phyloP scores from a whole-genome alignment of 1,140 invertebrate species.

The Dinothrombium tinctorium region DNA sequence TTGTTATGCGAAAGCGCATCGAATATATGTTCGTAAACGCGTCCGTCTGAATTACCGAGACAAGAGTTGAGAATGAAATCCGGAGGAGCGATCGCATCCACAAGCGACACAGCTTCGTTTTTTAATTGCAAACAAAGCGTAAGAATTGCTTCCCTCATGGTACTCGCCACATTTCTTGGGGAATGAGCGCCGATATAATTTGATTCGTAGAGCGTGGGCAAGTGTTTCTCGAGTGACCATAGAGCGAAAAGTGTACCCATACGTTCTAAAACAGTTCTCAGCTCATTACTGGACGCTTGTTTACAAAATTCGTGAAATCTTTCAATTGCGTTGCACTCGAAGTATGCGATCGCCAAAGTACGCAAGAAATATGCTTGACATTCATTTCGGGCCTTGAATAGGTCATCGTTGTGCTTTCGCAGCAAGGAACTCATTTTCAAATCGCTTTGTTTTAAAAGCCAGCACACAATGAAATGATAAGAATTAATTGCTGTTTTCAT shows the following conservation, averaged over 20 bases:
- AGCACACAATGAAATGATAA: constrained; percentile 57
- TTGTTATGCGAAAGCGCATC: constrained; percentile 11
- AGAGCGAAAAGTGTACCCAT: constrained; percentile 15
- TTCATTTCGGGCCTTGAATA: constrained; percentile 48
- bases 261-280: constrained; percentile 9
- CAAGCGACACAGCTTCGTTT: constrained; percentile 45
- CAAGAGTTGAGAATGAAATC: constrained; percentile 62
- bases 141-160: constrained; percentile 27
- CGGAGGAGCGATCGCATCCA: constrained; percentile 62
- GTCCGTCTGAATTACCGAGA: constrained; percentile 39
- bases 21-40: constrained; percentile 15
- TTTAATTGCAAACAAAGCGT: constrained; percentile 35
- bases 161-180: constrained; percentile 25
- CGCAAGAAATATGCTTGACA: constrained; percentile 54
- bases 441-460: constrained; percentile 36
- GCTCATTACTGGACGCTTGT: not conserved
- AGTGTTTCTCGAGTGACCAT: constrained; percentile 16
- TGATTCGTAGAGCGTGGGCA: constrained; percentile 13
- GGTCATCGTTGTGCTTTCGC: constrained; percentile 33
- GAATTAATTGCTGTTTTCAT: constrained; percentile 34
- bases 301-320: not conserved
- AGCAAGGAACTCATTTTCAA: constrained; percentile 23
- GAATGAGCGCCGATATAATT: constrained; percentile 16
- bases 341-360: constrained; percentile 46
- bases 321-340: constrained; percentile 23